These are phyloP conservation scores for Equus przewalskii DNA, from an alignment of 2,113 vertebrate genomes.

Conservation along the genomic window DNA sequence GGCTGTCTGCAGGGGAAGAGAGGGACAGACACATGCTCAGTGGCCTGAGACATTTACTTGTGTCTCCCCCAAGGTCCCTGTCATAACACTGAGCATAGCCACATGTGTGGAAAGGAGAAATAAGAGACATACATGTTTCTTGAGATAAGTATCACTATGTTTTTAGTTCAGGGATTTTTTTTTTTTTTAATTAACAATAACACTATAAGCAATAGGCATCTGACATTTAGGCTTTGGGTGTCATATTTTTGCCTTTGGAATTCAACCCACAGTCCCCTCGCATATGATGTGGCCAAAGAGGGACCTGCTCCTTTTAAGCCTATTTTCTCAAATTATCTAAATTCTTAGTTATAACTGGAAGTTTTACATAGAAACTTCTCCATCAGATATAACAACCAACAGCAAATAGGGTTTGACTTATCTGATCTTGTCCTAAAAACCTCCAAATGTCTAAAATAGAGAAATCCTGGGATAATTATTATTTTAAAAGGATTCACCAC, in stretches of 20 bases:
- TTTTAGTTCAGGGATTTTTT: not conserved
- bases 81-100: not conserved
- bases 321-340: not conserved
- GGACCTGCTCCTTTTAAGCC: not conserved
- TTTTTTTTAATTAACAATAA: not conserved
- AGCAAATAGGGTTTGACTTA: not conserved
- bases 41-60: not conserved
- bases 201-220: not conserved
- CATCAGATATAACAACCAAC: not conserved
- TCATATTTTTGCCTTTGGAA: not conserved
- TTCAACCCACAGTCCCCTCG: not conserved
- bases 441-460: not conserved
- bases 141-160: not conserved
- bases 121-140: not conserved
- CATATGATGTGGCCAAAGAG: not conserved
- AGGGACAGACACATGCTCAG: not conserved
- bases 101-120: not conserved
- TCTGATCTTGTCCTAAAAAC: not conserved
- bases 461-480: not conserved
- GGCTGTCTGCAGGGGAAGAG: constrained; percentile 91
- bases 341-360: not conserved
- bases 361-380: not conserved
- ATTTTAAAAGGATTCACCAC: not conserved
- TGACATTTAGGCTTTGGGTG: not conserved
- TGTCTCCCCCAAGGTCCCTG: not conserved